Base-by-base conservation (phyloP, 2,888 invertebrate genomes). In the Orthosia incerta region DNA sequence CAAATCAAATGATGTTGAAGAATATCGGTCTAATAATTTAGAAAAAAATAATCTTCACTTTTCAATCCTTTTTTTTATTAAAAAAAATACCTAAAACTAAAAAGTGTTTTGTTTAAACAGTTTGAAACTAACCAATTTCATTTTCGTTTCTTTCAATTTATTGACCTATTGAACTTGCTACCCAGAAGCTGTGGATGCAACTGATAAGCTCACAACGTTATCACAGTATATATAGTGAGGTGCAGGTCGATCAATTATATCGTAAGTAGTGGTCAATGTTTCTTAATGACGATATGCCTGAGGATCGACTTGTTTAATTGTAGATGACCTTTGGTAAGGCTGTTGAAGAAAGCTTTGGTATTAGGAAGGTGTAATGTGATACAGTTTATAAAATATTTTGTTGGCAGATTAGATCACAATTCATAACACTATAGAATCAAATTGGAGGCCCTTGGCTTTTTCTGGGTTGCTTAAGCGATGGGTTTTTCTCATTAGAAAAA, bases 171-270 rank as follows among this genome's bases (percentile, higher is more conserved):
- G 51, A 78, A 83, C 90, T 88, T 86, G 85, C 87, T 84, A 65
- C 82, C 81, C 83, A 85, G 89, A 87, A 90, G 87, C 74, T 83
- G 80, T 81, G 84, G 81, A 84, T 88, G 79, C 88, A 86, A 94
- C 91, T 95, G 95, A 95, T 95, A 91, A 91, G 86, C 87, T 90
- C 85, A 82, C 83, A 87, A 1, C 86, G 74, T 80, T 83, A 86
- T 90, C 89, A 90, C 89, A 91, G 90, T 95, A 94, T 95, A 92
- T 95, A 95, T 95, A 95, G 88, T 84, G 86, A 90, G 84, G 84
- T 86, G 79, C 81, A 85, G 85, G 92, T 93, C 91, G 92, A 94
- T 93, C 92, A 92, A 94, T 89, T 92, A 94, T 87, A 90, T 89
- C 85, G 89, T 89, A 80, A 90, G 84, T 91, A 92, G 92, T 91